Evolutionary conservation across 2,113 vertebrate genomes (phyloP).

Genomic region (Calidris pugnax): DNA sequence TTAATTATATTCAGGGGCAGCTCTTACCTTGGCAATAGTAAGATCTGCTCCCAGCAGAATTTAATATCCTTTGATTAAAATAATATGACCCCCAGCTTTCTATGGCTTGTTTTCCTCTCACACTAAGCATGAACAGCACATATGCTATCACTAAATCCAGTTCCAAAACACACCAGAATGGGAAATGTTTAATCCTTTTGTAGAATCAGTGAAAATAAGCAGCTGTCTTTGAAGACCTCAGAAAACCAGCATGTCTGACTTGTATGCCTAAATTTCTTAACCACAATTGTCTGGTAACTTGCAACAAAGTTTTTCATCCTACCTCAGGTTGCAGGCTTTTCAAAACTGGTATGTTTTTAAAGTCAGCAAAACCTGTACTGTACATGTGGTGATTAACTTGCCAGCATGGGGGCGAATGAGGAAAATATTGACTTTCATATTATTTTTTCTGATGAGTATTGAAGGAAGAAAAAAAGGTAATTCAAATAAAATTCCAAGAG

Average conservation of each 20-base stretch:
- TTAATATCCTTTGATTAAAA: not conserved
- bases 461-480: not conserved
- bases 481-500: not conserved
- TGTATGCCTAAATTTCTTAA: not conserved
- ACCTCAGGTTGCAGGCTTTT: not conserved
- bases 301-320: not conserved
- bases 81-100: not conserved
- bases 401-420: not conserved
- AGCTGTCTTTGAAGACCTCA: not conserved
- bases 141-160: not conserved
- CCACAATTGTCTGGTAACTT: rapidly evolving
- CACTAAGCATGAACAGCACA: not conserved
- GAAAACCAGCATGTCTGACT: not conserved
- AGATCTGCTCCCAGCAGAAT: not conserved
- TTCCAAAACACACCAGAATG: not conserved
- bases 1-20: not conserved
- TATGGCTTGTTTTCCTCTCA: not conserved
- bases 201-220: not conserved
- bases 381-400: not conserved
- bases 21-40: not conserved
- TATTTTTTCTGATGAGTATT: not conserved
- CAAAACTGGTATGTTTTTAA: not conserved
- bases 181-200: not conserved
- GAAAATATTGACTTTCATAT: not conserved
- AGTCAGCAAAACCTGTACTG: not conserved